Conservation (phyloP, 2,888 invertebrate genomes). For the Lissonota sp. region DNA sequence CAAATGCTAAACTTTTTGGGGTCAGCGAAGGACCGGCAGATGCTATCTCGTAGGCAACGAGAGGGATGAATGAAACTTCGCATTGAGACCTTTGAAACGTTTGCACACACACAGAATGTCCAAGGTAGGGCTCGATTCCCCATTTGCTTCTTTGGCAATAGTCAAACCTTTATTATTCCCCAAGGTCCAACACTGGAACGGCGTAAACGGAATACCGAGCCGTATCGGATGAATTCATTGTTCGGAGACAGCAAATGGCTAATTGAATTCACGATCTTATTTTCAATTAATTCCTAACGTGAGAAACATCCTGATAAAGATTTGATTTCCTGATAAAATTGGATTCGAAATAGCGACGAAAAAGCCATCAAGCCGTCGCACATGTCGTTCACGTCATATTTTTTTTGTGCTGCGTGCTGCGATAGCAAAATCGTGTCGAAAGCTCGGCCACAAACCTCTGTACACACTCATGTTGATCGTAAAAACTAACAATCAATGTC, state of each 20-base stretch:
- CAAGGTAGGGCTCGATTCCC: slow-evolving; percentile 7
- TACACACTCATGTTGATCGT: slow-evolving; percentile 12
- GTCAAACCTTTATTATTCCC: slow-evolving; percentile 51
- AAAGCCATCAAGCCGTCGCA: too few species aligned
- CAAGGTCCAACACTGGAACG: slow-evolving; percentile 39
- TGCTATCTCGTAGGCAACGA: slow-evolving; percentile 14
- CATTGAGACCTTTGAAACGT: not conserved
- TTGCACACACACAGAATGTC: not conserved
- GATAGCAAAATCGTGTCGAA: slow-evolving; percentile 14
- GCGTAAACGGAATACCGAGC: slow-evolving; percentile 44
- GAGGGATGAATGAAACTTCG: slow-evolving; percentile 26
- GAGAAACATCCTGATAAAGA: slow-evolving; percentile 23
- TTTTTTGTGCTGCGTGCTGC: slow-evolving; percentile 4
- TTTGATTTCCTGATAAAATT: too few species aligned
- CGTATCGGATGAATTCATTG: slow-evolving; percentile 39
- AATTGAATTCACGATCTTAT: slow-evolving; percentile 55
- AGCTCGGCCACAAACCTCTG: slow-evolving; percentile 12
- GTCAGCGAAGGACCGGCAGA: slow-evolving; percentile 24
- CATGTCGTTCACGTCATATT: not conserved
- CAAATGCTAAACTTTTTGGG: slow-evolving; percentile 24
- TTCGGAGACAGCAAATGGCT: slow-evolving; percentile 20
- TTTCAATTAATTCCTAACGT: slow-evolving; percentile 40
- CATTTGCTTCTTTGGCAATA: slow-evolving; percentile 30
- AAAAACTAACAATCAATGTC: slow-evolving; percentile 39
- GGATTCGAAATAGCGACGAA: slow-evolving; percentile 25